Evolutionary conservation across 2,113 vertebrate species (phyloP).

Genomic region (Hippopotamus amphibius): DNA sequence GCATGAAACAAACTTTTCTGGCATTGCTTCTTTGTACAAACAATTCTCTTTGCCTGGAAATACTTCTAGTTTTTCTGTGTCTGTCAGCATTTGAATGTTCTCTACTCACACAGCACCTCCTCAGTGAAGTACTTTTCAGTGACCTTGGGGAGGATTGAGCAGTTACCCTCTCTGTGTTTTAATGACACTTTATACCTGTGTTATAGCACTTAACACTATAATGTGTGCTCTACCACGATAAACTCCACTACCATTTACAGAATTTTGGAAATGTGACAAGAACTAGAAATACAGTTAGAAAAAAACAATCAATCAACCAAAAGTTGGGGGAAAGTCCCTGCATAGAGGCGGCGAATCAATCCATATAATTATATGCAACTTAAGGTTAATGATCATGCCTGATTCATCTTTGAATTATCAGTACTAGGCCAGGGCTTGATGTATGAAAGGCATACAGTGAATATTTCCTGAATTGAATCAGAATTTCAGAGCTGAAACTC

Average conservation of each 20-base stretch:
- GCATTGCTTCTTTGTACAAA: background rate
- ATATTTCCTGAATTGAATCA: conserved; percentile 38
- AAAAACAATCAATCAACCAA: background rate
- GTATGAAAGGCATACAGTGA: background rate
- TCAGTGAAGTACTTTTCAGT: background rate
- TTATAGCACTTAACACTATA: background rate
- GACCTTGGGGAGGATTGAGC: background rate
- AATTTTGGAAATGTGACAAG: background rate
- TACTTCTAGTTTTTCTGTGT: background rate
- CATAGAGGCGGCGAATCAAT: background rate
- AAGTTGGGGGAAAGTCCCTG: background rate
- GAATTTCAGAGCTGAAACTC: conserved; percentile 42
- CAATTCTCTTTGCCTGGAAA: background rate
- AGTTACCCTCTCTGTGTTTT: background rate
- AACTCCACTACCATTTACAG: background rate
- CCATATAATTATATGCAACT: background rate
- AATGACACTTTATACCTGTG: background rate
- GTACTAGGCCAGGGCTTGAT: background rate
- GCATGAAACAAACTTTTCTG: background rate
- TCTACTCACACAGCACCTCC: background rate
- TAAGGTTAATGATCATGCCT: background rate
- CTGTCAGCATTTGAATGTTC: background rate
- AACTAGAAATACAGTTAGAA: conserved; percentile 3
- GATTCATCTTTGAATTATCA: background rate
- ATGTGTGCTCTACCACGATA: background rate